These are phyloP conservation scores for Poicephalus gulielmi DNA, from an alignment of 2,113 vertebrate genomes.

Conservation along the genomic window DNA sequence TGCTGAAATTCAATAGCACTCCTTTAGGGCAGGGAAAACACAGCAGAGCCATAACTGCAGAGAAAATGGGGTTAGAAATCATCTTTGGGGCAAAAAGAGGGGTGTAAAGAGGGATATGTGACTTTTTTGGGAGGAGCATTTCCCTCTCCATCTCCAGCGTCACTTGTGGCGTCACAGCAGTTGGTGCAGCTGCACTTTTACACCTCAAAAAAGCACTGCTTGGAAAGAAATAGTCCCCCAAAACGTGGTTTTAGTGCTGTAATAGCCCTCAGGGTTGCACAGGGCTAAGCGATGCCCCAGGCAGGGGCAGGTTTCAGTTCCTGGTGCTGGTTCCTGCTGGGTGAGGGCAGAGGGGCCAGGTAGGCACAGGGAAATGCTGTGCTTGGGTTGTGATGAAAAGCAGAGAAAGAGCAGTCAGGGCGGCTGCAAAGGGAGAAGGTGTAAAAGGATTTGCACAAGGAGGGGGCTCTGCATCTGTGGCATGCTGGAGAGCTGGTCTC, in stretches of 20 bases:
- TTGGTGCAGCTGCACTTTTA: fast-evolving
- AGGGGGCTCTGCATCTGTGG: neutral
- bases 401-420: fast-evolving
- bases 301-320: neutral
- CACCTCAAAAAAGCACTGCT: fast-evolving
- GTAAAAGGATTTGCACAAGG: neutral
- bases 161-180: fast-evolving
- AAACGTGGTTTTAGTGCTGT: fast-evolving
- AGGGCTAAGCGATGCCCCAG: neutral
- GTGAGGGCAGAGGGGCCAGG: neutral
- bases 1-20: neutral
- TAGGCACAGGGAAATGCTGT: neutral
- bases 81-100: neutral
- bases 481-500: fast-evolving
- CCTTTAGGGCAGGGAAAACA: neutral
- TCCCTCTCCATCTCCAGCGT: neutral
- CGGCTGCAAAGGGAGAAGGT: neutral
- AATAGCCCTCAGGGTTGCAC: fast-evolving
- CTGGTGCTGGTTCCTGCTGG: neutral
- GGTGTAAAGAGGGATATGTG: fast-evolving
- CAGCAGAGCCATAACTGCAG: fast-evolving
- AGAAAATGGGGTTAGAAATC: neutral
- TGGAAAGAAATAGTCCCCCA: fast-evolving
- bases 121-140: neutral
- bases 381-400: neutral